These are phyloP conservation scores for Ptychadena robeensis DNA, from an alignment of 2,797 vertebrate genomes.

Conservation along the genomic window DNA sequence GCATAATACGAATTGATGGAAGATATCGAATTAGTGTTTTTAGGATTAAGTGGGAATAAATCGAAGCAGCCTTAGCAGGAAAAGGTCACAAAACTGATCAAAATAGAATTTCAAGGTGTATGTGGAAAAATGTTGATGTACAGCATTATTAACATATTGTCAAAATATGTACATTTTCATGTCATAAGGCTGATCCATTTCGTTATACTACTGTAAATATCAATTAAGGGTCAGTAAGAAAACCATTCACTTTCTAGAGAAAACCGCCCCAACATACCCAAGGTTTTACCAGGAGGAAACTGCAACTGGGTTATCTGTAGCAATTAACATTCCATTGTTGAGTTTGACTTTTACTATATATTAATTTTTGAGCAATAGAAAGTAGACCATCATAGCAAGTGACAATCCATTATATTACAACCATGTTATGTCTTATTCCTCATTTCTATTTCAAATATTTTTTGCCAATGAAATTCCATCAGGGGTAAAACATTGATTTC, in stretches of 20 bases:
- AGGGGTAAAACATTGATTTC: background rate
- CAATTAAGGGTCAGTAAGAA: slow-evolving; percentile 2
- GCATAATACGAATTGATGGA: background rate
- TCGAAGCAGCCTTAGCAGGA: background rate
- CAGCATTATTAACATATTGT: background rate
- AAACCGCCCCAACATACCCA: no score
- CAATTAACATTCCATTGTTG: background rate
- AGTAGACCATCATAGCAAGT: background rate
- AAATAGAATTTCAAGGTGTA: background rate
- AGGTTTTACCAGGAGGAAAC: no score
- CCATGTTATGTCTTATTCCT: background rate
- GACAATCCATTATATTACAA: background rate
- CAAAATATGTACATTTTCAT: background rate
- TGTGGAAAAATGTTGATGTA: background rate
- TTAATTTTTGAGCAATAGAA: background rate
- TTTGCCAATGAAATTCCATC: background rate
- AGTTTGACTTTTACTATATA: background rate
- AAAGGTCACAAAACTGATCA: background rate
- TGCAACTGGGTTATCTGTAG: no score
- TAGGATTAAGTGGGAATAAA: background rate
- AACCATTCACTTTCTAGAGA: background rate
- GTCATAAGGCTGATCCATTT: background rate
- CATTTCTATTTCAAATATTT: background rate
- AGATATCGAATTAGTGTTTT: background rate
- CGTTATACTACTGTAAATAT: background rate